Conservation (phyloP, 2,888 invertebrate species). For the Aporophyla lueneburgensis region DNA sequence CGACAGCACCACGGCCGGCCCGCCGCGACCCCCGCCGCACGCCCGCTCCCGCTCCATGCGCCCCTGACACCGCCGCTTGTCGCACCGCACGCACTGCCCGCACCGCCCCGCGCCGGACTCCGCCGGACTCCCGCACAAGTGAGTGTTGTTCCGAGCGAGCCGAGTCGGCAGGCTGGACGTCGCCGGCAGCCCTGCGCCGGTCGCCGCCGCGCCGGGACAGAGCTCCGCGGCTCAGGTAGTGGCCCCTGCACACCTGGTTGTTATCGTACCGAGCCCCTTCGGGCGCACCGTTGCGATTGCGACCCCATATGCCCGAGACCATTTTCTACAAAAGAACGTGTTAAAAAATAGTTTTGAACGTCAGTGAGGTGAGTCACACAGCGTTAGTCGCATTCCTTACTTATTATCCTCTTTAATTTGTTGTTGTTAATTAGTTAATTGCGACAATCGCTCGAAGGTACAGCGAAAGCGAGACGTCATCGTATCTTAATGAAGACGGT, state of each 20-base stretch:
- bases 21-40: constrained; percentile 62
- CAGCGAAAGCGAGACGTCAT: constrained; percentile 44
- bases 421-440: constrained; percentile 62
- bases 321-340: not conserved
- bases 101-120: constrained; percentile 62
- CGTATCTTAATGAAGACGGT: constrained; percentile 16
- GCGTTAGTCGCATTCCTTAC: constrained; percentile 46
- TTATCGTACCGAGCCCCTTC: constrained; percentile 1
- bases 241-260: not conserved
- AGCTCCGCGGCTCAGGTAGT: constrained; percentile 48
- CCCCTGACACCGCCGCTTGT: constrained; percentile 81
- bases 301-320: not conserved
- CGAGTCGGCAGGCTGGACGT: not conserved
- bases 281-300: not conserved
- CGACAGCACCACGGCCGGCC: constrained; percentile 52
- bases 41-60: constrained; percentile 74
- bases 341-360: constrained; percentile 9
- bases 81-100: constrained; percentile 65
- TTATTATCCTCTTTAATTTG: constrained; percentile 54
- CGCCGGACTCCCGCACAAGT: constrained; percentile 73
- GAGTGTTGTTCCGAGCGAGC: constrained; percentile 64
- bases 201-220: not conserved
- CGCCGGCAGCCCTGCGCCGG: not conserved
- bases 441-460: constrained; percentile 38
- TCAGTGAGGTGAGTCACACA: constrained; percentile 55